phyloP scores from a whole-genome alignment of 2,797 vertebrate species.

The Myotis myotis region DNA sequence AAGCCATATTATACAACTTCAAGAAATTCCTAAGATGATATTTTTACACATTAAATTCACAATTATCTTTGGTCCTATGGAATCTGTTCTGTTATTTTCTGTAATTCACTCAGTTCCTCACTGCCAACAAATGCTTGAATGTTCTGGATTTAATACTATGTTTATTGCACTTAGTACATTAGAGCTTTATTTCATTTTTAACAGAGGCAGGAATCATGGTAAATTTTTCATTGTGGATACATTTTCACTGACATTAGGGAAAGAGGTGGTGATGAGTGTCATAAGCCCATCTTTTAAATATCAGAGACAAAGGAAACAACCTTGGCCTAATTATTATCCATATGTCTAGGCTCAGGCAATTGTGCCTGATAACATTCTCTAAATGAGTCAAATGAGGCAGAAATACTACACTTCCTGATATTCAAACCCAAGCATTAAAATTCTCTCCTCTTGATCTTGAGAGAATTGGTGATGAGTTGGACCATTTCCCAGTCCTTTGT shows the following conservation, averaged over 20 bases:
- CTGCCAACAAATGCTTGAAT: neutral
- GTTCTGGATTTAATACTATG: neutral
- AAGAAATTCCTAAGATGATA: neutral
- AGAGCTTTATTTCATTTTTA: neutral
- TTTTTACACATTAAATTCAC: neutral
- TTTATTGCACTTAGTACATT: neutral
- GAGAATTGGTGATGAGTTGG: neutral
- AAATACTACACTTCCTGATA: neutral
- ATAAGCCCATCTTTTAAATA: neutral
- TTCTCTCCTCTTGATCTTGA: neutral
- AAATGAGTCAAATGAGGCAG: neutral
- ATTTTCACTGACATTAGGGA: neutral
- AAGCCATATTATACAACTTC: neutral
- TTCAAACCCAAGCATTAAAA: neutral
- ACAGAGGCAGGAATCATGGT: neutral
- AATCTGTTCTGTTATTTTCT: neutral
- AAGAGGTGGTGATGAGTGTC: fast-evolving
- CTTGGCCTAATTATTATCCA: neutral
- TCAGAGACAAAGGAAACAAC: neutral
- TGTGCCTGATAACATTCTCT: neutral
- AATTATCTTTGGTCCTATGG: neutral
- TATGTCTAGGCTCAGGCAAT: neutral
- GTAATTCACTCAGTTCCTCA: neutral
- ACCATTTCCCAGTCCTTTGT: neutral
- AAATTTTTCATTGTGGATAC: neutral